Base-by-base conservation (phyloP, 2,113 vertebrate genomes). In the Eira barbara region DNA sequence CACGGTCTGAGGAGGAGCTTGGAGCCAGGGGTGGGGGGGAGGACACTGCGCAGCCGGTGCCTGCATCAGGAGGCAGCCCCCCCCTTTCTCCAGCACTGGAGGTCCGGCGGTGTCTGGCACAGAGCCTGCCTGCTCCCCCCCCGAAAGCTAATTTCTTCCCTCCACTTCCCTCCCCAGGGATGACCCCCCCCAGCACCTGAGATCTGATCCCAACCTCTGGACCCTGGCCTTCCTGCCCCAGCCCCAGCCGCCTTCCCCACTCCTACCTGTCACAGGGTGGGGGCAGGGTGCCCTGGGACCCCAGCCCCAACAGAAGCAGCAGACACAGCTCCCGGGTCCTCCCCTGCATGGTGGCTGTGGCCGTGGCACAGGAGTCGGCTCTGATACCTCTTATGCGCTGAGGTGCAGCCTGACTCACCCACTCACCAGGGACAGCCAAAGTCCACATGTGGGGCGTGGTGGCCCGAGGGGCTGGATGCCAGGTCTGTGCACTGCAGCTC, bases 241-340 rank as follows among this genome's bases (percentile, higher is more conserved):
- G 4, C 29, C 42, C 29, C 52, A 23, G 31, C 36, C 4, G 14
- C 36, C 73, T 36, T 45, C 15, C 11, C 29, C 4, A 3, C 0
- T 5, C 96, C 18, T 93, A 97, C 97, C 97, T 98, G 17, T 91
- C 91, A 74, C 96, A 97, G 65, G 97, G 96, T 15, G 94, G 97
- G 13, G 96, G 95, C 5, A 97, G 81, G 45, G 94, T 59, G 23
- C 52, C 90, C 94, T 55, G 91, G 47, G 95, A 86, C 8, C 74
- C 27, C 7, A 96, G 87, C 34, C 76, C 96, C 93, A 98, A 89
- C 36, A 98, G 84, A 47, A 98, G 89, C 69, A 96, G 87, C 80
- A 96, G 94, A 39, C 4, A 1, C 57, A 97, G 94, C 49, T 42
- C 9, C 88, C 84, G 86, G 36, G 57, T 55, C 57, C 59, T 61